Base-by-base conservation (phyloP, 2,113 vertebrate genomes). In the Saccopteryx leptura region DNA sequence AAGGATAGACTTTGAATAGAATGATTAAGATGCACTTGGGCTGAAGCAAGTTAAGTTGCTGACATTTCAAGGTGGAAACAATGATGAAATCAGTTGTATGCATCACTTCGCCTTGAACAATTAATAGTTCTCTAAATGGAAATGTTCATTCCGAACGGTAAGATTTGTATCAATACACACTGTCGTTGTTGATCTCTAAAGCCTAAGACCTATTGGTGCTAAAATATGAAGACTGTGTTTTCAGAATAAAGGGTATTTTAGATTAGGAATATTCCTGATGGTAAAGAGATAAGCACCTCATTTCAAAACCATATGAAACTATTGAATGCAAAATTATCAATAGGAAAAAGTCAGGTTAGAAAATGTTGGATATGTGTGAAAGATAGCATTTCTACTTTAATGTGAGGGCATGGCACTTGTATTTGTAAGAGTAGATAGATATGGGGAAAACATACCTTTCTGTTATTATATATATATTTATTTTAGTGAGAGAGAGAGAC, bases 21-120 rank as follows among this genome's bases (percentile, higher is more conserved):
- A 97, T 96, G 88, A 97, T 98, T 97, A 98, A 98, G 88, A 98
- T 97, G 94, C 56, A 90, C 93, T 98, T 97, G 89, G 96, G 60
- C 56, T 95, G 89, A 98, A 97, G 58, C 23, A 74, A 66, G 88
- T 91, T 80, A 97, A 97, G 87, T 52, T 93, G 84, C 81, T 97
- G 96, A 98, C 78, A 90, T 71, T 95, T 50, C 68, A 96, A 50
- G 60, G 90, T 17, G 74, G 86, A 96, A 96, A 80, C 12, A 90
- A 93, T 89, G 69, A 74, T 50, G 79, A 84, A 97, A 94, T 96
- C 66, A 95, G 91, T 98, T 84, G 58, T 80, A 81, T 84, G 58
- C 80, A 81, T 72, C 14, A 52, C 9, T 21, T 65, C 26, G 78
- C 19, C 56, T 61, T 96, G 88, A 95, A 95, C n/a, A 88, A 54